These are phyloP conservation scores for Stenodema calcarata DNA, from an alignment of 2,888 invertebrate species.

Conservation along the genomic window DNA sequence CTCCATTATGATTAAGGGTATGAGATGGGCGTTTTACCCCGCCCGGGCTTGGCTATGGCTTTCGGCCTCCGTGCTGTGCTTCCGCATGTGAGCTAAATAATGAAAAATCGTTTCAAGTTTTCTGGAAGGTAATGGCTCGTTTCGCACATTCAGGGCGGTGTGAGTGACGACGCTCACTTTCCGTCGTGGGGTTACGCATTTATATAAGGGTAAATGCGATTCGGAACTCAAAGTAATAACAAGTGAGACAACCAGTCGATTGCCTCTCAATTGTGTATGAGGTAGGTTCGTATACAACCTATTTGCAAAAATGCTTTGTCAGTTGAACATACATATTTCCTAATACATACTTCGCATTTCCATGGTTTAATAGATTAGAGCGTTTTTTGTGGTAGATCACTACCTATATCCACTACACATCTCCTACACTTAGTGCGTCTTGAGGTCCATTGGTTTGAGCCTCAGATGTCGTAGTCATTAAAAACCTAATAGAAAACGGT, in stretches of 20 bases:
- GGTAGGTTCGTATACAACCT: not conserved
- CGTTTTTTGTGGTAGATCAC: too few species aligned
- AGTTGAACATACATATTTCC: not conserved
- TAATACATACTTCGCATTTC: too few species aligned
- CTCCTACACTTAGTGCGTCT: too few species aligned
- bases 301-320: not conserved
- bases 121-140: not conserved
- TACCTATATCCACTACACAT: too few species aligned
- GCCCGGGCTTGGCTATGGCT: not conserved
- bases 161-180: not conserved
- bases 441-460: too few species aligned
- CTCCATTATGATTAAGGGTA: constrained; percentile 34
- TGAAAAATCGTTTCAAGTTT: constrained; percentile 2
- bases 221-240: not conserved
- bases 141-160: not conserved
- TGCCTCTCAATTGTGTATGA: not conserved
- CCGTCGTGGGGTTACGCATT: not conserved
- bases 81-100: not conserved
- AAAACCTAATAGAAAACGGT: too few species aligned
- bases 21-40: constrained; percentile 6
- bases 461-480: too few species aligned
- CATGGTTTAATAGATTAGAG: too few species aligned
- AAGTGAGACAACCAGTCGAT: too few species aligned
- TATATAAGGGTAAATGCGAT: not conserved
- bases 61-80: not conserved